Evolutionary conservation across 2,797 vertebrate species (phyloP).

Genomic region (Buceros bicornis): DNA sequence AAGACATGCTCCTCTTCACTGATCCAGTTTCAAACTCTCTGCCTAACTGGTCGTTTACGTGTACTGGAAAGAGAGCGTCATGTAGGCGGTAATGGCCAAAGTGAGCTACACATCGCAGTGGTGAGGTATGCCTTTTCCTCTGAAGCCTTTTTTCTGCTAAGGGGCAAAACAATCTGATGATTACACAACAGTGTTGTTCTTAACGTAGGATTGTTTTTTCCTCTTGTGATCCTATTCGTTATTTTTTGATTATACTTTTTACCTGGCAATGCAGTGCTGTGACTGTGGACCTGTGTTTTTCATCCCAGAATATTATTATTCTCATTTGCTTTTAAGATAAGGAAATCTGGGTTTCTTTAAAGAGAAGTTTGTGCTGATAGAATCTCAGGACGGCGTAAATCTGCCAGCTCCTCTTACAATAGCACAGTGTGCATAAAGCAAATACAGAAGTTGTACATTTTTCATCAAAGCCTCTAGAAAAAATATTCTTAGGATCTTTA

Average conservation of each 20-base stretch:
- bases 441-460: background rate
- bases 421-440: background rate
- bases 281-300: background rate
- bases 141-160: background rate
- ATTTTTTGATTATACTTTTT: background rate
- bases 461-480: background rate
- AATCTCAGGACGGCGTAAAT: constrained; percentile 25
- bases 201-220: background rate
- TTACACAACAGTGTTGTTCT: background rate
- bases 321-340: constrained; percentile 6
- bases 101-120: background rate
- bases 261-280: background rate
- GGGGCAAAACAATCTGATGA: background rate
- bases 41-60: background rate
- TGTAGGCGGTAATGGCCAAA: background rate
- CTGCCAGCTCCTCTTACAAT: background rate
- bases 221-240: background rate
- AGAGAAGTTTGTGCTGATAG: constrained; percentile 4
- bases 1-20: background rate
- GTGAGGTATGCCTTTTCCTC: background rate
- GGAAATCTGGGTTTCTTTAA: constrained; percentile 43
- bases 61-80: background rate
- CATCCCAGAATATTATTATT: background rate
- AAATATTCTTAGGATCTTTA: background rate
- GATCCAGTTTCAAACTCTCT: background rate